These are phyloP conservation scores for Meteorus sp. DNA, from an alignment of 1,140 invertebrate species.

Conservation along the genomic window DNA sequence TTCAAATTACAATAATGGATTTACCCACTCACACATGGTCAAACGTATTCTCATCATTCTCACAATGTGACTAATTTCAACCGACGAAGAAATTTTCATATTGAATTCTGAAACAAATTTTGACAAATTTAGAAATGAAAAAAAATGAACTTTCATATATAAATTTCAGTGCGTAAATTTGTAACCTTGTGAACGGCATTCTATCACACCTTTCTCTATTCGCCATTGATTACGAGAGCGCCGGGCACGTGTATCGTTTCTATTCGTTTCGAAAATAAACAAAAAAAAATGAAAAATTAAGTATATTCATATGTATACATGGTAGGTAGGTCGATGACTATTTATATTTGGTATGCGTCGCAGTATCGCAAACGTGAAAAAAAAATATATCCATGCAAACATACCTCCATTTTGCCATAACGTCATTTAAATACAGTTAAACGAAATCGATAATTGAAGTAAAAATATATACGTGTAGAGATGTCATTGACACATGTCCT, in stretches of 20 bases:
- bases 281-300: no score
- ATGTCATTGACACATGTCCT: not conserved
- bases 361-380: not conserved
- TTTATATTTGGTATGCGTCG: not conserved
- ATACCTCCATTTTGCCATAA: no score
- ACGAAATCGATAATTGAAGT: not conserved
- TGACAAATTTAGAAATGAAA: not conserved
- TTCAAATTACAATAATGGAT: no score
- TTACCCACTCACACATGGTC: no score
- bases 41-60: no score
- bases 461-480: no score
- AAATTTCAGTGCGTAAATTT: not conserved
- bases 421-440: no score
- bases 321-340: not conserved
- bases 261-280: not conserved
- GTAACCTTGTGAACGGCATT: slow-evolving; percentile 11
- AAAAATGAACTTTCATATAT: not conserved
- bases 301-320: no score
- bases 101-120: not conserved
- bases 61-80: no score
- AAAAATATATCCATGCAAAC: not conserved
- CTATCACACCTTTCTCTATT: slow-evolving; percentile 16
- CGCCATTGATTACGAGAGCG: slow-evolving; percentile 17
- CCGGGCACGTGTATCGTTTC: slow-evolving; percentile 2
- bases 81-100: not conserved